Conservation (phyloP, 1,140 invertebrate species). For the Magallana angulata region DNA sequence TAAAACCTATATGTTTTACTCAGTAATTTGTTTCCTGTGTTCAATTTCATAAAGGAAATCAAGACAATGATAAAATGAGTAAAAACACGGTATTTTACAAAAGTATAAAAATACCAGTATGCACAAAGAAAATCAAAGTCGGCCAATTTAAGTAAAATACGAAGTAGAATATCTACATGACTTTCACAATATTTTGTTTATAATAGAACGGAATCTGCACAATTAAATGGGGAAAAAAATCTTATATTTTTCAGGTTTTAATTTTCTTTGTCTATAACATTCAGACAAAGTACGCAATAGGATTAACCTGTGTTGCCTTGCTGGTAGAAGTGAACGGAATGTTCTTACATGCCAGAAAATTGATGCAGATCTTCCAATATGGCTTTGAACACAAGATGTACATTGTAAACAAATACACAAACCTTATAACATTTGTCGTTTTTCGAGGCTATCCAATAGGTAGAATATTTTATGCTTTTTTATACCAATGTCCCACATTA, state of each 20-base stretch:
- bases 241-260: slow-evolving; percentile 51
- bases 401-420: slow-evolving; percentile 56
- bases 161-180: no score
- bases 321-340: slow-evolving; percentile 70
- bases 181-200: no score
- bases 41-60: no score
- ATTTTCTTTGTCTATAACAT: slow-evolving; percentile 69
- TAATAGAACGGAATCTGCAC: no score
- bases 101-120: no score
- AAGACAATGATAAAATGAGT: no score
- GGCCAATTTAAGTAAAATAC: no score
- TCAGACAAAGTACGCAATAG: slow-evolving; percentile 53
- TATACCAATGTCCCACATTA: slow-evolving; percentile 17
- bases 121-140: no score
- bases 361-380: slow-evolving; percentile 67
- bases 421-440: slow-evolving; percentile 65
- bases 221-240: no score
- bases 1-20: no score
- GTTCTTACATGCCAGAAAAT: slow-evolving; percentile 71
- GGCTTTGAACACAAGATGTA: slow-evolving; percentile 59
- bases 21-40: no score
- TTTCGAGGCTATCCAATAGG: slow-evolving; percentile 60
- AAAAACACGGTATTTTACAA: no score
- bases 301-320: slow-evolving; percentile 66
- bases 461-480: slow-evolving; percentile 30